Base-by-base conservation (phyloP, 2,113 vertebrate species). In the Petroica traversi region DNA sequence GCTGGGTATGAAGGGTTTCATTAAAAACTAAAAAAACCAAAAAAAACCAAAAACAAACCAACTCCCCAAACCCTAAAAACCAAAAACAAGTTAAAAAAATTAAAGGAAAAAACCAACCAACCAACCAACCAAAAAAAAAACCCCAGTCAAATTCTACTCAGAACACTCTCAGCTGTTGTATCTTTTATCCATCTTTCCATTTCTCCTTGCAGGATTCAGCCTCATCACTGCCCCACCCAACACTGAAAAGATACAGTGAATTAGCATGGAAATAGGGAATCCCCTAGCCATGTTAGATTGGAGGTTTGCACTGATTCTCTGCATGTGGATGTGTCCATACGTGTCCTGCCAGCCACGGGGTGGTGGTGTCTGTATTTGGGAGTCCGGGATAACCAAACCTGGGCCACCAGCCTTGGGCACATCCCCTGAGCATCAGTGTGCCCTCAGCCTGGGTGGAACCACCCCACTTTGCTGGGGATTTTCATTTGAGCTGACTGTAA, bases 241-340 rank as follows among this genome's bases (percentile, higher is more conserved):
- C 38, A 11, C 1, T 6, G 43, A 45, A 11, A 24, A 4, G 34
- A 59, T 24, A 6, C 59, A 28, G 45, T 20, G 51, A 49, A 14
- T 43, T 29, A 13, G 20, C 24, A 31, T 8, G 20, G 40, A 64
- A 61, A 22, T 3, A 5, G 1, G 9, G 64, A 62, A 31, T 11
- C 14, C 61, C 40, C 6, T 6, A 55, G 64, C 31, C 3, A 0
- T 33, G 38, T 31, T 36, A 11, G 49, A 2, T 43, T 23, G 36
- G 68, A 62, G 46, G 5, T 28, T 28, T 23, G 51, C 10, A 1
- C 36, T 34, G 29, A 4, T 49, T 49, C 26, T 52, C 46, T 15
- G 28, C 8, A 0, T 2, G 5, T 19, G 51, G 63, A 4, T 0
- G 0, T 25, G 26, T 19, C 38, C 40, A 7, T 11, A 0, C 1